Percentiles rank a stretch among this genome's conserved stretches.
phyloP scores from a whole-genome alignment of 2,113 vertebrate genomes.

The Neoarius graeffei region DNA sequence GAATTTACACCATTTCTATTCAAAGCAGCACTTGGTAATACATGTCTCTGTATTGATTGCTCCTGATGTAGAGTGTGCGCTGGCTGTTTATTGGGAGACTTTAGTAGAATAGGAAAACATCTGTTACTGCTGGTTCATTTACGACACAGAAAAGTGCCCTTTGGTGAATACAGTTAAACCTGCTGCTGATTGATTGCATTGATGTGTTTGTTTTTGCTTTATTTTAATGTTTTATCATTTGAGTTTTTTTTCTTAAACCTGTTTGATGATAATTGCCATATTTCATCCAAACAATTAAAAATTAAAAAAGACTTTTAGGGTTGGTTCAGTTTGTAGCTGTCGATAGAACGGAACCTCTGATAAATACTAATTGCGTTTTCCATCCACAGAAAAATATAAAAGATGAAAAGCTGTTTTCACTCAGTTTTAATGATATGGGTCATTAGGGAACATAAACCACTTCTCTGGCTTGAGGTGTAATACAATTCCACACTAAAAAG shows the following conservation, averaged over 20 bases:
- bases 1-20: slow-evolving; percentile 23
- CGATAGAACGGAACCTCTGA: neutral
- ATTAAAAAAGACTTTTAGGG: neutral
- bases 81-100: neutral
- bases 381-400: neutral
- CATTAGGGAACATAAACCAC: slow-evolving; percentile 29
- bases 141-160: neutral
- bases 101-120: slow-evolving; percentile 21
- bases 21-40: slow-evolving; percentile 22
- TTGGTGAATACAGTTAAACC: neutral
- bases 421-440: slow-evolving; percentile 25
- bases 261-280: neutral
- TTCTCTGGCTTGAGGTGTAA: slow-evolving; percentile 14
- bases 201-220: neutral
- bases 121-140: neutral
- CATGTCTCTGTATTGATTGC: neutral
- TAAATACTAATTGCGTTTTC: slow-evolving; percentile 13
- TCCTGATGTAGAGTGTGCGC: slow-evolving; percentile 7
- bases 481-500: neutral
- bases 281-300: neutral
- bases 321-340: neutral
- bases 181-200: neutral
- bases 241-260: too few relatives aligned
- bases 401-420: neutral
- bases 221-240: neutral